Conservation (phyloP, 2,797 vertebrate species). For the Onychomys leucogaster region DNA sequence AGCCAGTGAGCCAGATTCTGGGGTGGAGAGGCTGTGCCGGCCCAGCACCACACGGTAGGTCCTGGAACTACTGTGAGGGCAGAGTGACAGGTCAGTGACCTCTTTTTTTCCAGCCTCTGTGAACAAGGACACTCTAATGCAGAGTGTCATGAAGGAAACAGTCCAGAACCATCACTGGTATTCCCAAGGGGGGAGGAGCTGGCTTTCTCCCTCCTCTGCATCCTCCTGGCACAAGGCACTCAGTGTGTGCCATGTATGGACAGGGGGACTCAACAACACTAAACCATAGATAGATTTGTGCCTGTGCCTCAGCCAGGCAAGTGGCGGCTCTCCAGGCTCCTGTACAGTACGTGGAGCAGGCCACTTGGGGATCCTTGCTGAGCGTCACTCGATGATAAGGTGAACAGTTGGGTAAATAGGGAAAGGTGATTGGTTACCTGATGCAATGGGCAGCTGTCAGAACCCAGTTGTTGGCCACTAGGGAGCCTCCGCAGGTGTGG, state of each 20-base stretch:
- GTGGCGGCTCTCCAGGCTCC: neutral
- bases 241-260: neutral
- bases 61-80: slow-evolving; percentile 81
- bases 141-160: neutral
- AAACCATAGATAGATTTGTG: fast-evolving
- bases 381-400: fast-evolving
- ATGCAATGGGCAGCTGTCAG: slow-evolving; percentile 95
- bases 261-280: fast-evolving
- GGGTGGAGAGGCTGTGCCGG: slow-evolving; percentile 88
- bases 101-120: neutral
- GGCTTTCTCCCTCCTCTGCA: neutral
- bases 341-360: fast-evolving
- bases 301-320: neutral
- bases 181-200: neutral
- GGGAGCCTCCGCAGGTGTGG: slow-evolving; percentile 93
- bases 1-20: slow-evolving; percentile 85
- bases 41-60: slow-evolving; percentile 91
- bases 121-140: neutral
- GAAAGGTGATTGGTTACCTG: slow-evolving; percentile 83
- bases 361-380: neutral
- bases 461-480: slow-evolving; percentile 92
- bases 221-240: neutral
- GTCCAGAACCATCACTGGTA: neutral
- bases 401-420: fast-evolving
- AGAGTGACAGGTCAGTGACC: neutral